A percentile compares a stretch with the other conserved stretches of the same genome.
Evolutionary conservation across 2,797 vertebrate species (phyloP).

Genomic region (Bradypodion pumilum): DNA sequence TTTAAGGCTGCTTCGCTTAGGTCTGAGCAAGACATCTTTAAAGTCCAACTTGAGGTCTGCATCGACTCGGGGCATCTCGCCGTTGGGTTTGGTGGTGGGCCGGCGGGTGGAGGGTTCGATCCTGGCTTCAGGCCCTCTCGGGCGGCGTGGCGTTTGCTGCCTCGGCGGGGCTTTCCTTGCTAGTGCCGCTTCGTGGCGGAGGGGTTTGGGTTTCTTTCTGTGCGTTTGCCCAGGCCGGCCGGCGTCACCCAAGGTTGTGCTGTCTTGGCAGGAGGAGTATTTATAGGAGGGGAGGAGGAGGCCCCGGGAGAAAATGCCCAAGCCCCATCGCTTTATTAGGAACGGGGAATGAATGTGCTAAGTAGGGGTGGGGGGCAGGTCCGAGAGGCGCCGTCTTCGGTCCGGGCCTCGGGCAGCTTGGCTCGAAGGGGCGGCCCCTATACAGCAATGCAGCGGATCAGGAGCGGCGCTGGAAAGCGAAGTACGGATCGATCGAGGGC

Average conservation of each 20-base stretch:
- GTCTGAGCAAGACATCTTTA: conserved; percentile 96
- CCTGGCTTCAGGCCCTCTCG: too few relatives aligned
- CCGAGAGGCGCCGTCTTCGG: not conserved
- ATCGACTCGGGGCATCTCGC: conserved; percentile 91
- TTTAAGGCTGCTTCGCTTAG: conserved; percentile 96
- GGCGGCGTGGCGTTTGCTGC: not conserved
- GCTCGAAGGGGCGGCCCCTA: too few relatives aligned
- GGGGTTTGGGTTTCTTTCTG: not conserved
- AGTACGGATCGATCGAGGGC: too few relatives aligned
- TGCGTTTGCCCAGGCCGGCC: conserved; percentile 49
- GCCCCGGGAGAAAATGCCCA: conserved; percentile 62
- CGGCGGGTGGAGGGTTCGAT: not conserved
- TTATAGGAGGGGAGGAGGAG: conserved; percentile 81
- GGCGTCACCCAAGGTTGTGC: conserved; percentile 83
- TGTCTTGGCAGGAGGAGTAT: conserved; percentile 78
- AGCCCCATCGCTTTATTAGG: conserved; percentile 89
- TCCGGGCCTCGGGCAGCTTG: too few relatives aligned
- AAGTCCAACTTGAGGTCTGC: conserved; percentile 97
- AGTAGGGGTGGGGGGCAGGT: not conserved
- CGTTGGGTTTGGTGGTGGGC: not conserved
- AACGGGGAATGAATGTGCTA: conserved; percentile 53
- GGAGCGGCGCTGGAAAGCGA: not conserved
- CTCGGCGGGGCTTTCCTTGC: not conserved
- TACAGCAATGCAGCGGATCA: not conserved
- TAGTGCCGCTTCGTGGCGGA: not conserved